A percentile compares a stretch with the other conserved stretches of the same genome.
Conservation (phyloP, 2,797 vertebrate genomes). For the Merluccius polli region DNA sequence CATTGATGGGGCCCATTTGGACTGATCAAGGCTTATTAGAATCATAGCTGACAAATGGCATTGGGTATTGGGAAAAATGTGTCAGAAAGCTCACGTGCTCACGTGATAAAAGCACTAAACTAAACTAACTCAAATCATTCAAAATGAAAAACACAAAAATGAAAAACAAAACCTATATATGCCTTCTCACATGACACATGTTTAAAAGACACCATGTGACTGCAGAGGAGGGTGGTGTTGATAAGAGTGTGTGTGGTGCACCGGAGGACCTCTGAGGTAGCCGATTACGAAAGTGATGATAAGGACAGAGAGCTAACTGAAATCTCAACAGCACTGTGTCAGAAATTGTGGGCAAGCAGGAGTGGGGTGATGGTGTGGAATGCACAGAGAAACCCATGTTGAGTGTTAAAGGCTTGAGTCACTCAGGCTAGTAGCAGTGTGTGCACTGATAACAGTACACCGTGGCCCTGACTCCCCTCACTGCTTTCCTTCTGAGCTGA, state of each 20-base stretch:
- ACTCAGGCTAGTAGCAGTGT: no score
- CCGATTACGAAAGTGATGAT: background rate
- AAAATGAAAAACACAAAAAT: background rate
- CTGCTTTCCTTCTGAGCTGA: background rate
- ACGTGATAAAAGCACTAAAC: background rate
- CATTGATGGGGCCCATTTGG: background rate
- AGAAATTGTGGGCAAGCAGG: conserved; percentile 14
- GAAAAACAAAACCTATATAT: background rate
- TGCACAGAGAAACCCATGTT: background rate
- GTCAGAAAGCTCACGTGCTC: background rate
- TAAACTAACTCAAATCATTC: background rate
- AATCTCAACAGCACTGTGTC: conserved; percentile 35
- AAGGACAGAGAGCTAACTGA: conserved; percentile 47
- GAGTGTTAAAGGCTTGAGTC: background rate
- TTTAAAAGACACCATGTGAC: background rate
- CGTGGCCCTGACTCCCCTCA: background rate
- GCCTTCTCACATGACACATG: background rate
- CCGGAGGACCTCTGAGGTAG: background rate
- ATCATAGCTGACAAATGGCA: background rate
- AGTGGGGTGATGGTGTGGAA: background rate
- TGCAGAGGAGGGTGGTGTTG: conserved; percentile 16
- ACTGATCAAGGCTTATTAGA: background rate
- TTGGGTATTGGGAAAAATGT: background rate
- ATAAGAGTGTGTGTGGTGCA: conserved; percentile 4
- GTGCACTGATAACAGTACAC: background rate